Evolutionary conservation across 2,797 vertebrate species (phyloP).

Genomic region (Tauraco hartlaubi): DNA sequence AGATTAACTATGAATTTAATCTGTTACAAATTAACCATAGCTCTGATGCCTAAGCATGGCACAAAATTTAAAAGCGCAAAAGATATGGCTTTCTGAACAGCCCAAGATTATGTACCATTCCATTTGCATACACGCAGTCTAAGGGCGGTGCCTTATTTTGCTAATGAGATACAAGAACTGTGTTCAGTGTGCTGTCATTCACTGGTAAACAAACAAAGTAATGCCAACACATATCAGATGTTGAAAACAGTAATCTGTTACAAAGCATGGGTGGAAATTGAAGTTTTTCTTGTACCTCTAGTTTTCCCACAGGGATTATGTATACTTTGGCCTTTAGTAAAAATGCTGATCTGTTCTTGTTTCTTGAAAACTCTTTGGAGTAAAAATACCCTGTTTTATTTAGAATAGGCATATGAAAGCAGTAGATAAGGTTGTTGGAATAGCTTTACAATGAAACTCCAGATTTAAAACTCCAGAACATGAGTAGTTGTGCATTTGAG

Average conservation of each 20-base stretch:
- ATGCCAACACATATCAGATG: neutral
- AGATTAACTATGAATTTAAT: neutral
- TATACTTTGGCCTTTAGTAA: neutral
- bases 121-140: neutral
- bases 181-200: neutral
- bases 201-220: neutral
- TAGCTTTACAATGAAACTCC: neutral
- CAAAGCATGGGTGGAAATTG: neutral
- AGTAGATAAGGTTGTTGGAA: neutral
- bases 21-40: neutral
- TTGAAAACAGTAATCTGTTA: neutral
- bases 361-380: conserved; percentile 4
- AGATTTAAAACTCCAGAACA: neutral
- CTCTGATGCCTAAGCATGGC: neutral
- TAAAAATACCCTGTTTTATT: neutral
- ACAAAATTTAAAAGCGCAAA: neutral
- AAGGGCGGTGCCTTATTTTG: neutral
- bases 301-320: neutral
- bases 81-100: neutral
- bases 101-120: neutral
- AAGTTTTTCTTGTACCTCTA: neutral
- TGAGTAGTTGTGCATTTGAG: neutral
- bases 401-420: neutral
- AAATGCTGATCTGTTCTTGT: neutral
- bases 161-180: neutral